Percentiles rank a stretch among this genome's conserved stretches.
These are phyloP conservation scores for Aleadryas rufinucha DNA, from an alignment of 2,113 vertebrate genomes.

Conservation along the genomic window DNA sequence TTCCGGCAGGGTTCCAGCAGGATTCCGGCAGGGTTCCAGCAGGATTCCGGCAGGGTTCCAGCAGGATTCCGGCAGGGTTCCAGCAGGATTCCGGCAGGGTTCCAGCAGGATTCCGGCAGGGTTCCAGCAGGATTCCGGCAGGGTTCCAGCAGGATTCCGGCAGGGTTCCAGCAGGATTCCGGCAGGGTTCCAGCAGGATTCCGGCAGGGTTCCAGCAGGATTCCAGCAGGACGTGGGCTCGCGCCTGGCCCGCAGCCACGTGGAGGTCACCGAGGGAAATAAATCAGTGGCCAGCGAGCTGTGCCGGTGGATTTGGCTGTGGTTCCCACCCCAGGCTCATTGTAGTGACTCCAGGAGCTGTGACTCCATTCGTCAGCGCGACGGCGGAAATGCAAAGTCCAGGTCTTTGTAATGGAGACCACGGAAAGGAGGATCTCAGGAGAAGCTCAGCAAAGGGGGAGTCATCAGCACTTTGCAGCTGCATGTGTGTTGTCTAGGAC, in stretches of 20 bases:
- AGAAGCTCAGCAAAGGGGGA: conserved; percentile 40
- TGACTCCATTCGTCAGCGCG: neutral
- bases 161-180: neutral
- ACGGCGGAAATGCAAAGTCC: neutral
- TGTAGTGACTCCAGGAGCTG: neutral
- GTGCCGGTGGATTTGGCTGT: conserved; percentile 3
- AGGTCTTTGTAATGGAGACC: neutral
- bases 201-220: neutral
- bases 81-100: neutral
- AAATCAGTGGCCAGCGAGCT: conserved; percentile 34
- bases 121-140: neutral
- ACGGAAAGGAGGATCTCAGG: neutral
- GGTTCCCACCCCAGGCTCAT: neutral
- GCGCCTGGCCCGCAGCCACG: neutral
- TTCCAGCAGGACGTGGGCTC: neutral
- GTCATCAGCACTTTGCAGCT: conserved; percentile 35
- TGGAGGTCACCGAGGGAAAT: conserved; percentile 2
- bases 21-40: neutral
- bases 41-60: neutral
- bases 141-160: neutral
- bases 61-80: neutral
- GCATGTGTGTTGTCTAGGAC: conserved; percentile 19
- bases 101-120: neutral
- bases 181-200: neutral
- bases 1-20: neutral